Conservation (phyloP, 2,888 invertebrate genomes). For the Napeogenes inachia region DNA sequence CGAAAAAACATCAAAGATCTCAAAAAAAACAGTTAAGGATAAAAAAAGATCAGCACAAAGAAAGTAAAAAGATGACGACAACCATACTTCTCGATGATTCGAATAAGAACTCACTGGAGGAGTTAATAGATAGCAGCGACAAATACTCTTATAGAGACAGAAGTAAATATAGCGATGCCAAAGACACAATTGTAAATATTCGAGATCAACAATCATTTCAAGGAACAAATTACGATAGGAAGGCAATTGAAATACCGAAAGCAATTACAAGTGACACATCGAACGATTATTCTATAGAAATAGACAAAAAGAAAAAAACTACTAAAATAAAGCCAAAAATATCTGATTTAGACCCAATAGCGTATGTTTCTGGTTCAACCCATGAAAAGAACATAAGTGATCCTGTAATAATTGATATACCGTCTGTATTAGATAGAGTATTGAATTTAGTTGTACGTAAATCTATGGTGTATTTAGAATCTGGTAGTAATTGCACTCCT, state of each 20-base stretch:
- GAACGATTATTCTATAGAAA: background rate
- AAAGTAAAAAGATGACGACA: slow-evolving; percentile 12
- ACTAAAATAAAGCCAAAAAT: background rate
- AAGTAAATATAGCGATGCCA: too few species aligned
- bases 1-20: slow-evolving; percentile 19
- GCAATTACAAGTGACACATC: background rate
- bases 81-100: too few species aligned
- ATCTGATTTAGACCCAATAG: background rate
- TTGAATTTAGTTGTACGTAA: slow-evolving; percentile 45
- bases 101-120: too few species aligned
- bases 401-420: slow-evolving; percentile 21
- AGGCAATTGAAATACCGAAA: background rate
- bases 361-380: background rate
- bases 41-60: slow-evolving; percentile 11
- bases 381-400: background rate
- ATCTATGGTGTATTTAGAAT: slow-evolving; percentile 45
- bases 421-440: slow-evolving; percentile 40
- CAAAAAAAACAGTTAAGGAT: slow-evolving; percentile 20
- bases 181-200: too few species aligned
- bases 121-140: too few species aligned
- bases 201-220: too few species aligned
- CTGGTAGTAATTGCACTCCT: slow-evolving; percentile 40
- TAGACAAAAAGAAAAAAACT: background rate
- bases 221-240: background rate
- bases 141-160: too few species aligned